Conservation (phyloP, 92 coral and sea anemone genomes). For the Metridium senile region DNA sequence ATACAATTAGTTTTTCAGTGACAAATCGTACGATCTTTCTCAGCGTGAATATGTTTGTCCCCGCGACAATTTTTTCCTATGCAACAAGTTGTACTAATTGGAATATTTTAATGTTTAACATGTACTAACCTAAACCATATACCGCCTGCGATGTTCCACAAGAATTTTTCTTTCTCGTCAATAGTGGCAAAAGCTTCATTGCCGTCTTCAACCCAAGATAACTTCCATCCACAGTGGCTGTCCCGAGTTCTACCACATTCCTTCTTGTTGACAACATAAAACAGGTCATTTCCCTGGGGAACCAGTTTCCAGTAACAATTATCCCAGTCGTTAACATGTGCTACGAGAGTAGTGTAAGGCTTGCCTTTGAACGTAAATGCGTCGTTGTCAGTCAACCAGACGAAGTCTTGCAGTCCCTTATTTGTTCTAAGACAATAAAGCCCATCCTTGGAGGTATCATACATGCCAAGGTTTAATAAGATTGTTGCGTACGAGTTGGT, state of each 20-base stretch:
- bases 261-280: slow-evolving; percentile 16
- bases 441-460: slow-evolving; percentile 16
- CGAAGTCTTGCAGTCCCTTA: background rate
- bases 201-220: background rate
- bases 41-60: too few species aligned
- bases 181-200: background rate
- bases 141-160: background rate
- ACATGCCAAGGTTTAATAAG: background rate
- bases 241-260: background rate
- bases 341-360: background rate
- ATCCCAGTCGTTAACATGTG: background rate
- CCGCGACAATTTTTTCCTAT: too few species aligned
- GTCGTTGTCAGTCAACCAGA: background rate
- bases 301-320: slow-evolving; percentile 38
- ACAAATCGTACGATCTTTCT: too few species aligned
- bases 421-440: slow-evolving; percentile 10
- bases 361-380: background rate
- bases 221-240: slow-evolving; percentile 10
- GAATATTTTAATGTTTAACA: too few species aligned
- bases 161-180: background rate
- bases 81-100: too few species aligned
- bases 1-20: too few species aligned
- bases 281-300: slow-evolving; percentile 26
- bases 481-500: slow-evolving; percentile 23
- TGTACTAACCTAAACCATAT: background rate